Percentiles rank a stretch among this genome's conserved stretches.
Evolutionary conservation across 2,113 vertebrate species (phyloP).

Genomic region (Halichoeres trimaculatus): DNA sequence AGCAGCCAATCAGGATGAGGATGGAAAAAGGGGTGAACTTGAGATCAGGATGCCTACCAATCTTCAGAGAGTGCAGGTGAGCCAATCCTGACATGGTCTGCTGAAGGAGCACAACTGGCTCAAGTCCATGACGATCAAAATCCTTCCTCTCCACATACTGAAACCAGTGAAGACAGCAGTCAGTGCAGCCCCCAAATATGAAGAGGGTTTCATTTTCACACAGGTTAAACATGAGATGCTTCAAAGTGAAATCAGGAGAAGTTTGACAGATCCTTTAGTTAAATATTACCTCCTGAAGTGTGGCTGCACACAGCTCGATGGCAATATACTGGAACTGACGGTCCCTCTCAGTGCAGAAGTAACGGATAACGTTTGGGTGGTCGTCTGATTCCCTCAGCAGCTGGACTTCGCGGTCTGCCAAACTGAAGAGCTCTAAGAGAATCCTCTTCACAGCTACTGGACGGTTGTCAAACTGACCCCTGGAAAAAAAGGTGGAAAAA

Average conservation of each 20-base stretch:
- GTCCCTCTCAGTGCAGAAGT: conserved; percentile 96
- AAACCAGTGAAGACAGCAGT: background rate
- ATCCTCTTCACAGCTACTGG: conserved; percentile 96
- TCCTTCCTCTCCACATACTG: conserved; percentile 95
- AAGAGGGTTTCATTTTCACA: background rate
- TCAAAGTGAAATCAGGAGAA: background rate
- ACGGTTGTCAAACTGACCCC: conserved; percentile 94
- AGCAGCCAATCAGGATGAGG: background rate
- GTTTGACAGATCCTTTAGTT: too few species aligned
- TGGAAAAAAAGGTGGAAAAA: conserved; percentile 64
- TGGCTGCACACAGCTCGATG: conserved; percentile 93
- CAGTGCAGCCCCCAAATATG: background rate
- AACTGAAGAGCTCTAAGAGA: conserved; percentile 97
- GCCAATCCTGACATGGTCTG: conserved; percentile 95
- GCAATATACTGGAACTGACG: conserved; percentile 99
- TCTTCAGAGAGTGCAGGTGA: conserved; percentile 96
- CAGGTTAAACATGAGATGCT: too few species aligned
- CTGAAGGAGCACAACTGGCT: conserved; percentile 91
- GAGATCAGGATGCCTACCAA: conserved; percentile 81
- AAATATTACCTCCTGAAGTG: conserved; percentile 95
- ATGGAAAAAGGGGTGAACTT: background rate
- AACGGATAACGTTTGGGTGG: conserved; percentile 96
- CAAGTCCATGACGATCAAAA: conserved; percentile 89
- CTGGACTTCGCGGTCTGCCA: conserved; percentile 96
- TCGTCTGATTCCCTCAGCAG: conserved; percentile 95